Conservation (phyloP, 2,797 vertebrate genomes). For the Pitangus sulphuratus region DNA sequence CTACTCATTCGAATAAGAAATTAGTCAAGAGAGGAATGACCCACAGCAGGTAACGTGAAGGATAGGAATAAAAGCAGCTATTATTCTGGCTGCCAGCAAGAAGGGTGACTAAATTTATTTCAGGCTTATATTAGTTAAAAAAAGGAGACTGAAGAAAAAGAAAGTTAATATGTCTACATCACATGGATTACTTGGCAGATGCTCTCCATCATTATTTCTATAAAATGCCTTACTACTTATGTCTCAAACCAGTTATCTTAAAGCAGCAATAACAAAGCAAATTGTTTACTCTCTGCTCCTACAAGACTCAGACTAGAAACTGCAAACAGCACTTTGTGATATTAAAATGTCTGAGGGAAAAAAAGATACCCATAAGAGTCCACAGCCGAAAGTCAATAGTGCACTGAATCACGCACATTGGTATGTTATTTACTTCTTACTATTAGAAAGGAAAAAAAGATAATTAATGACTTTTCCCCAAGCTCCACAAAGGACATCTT, state of each 20-base stretch:
- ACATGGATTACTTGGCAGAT: neutral
- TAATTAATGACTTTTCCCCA: neutral
- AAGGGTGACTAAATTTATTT: neutral
- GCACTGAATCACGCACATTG: neutral
- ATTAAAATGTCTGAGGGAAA: neutral
- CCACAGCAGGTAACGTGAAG: neutral
- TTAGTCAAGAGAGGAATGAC: neutral
- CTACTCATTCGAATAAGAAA: neutral
- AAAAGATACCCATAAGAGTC: fast-evolving
- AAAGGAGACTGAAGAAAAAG: neutral
- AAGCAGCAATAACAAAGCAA: neutral
- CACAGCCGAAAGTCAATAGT: neutral
- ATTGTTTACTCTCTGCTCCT: neutral
- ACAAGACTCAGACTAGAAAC: neutral
- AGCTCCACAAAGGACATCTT: neutral
- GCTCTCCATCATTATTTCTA: neutral
- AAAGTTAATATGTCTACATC: neutral
- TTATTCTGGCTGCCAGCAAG: neutral
- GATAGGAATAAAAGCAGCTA: neutral
- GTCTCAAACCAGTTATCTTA: neutral
- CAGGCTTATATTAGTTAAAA: neutral
- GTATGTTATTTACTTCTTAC: neutral
- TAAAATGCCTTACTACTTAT: neutral
- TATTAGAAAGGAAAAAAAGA: neutral
- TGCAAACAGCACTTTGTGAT: neutral